phyloP scores from a whole-genome alignment of 2,888 invertebrate genomes.

The Luperina nickerlii region DNA sequence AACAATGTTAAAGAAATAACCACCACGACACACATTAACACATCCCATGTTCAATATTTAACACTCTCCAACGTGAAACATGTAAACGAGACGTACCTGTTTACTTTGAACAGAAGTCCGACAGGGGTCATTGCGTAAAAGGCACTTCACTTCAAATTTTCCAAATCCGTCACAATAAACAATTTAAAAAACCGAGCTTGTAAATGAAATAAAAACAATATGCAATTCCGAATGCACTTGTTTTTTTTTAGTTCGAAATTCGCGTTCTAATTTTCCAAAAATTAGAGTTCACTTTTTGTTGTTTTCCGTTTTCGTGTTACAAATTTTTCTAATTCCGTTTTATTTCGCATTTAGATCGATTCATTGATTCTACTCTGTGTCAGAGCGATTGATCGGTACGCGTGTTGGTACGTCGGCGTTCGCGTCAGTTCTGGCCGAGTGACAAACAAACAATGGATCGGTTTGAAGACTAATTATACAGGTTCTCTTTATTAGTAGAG shows the following conservation, averaged over 20 bases:
- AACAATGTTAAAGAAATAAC: conserved; percentile 68
- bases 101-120: conserved; percentile 91
- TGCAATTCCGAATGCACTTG: conserved; percentile 24
- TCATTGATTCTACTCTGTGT: conserved; percentile 66
- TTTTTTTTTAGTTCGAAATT: conserved; percentile 16
- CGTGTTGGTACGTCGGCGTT: conserved; percentile 81
- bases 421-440: conserved; percentile 82
- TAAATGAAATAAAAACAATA: conserved; percentile 5
- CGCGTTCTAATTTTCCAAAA: conserved; percentile 34
- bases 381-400: conserved; percentile 77
- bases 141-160: conserved; percentile 69
- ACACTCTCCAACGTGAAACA: conserved; percentile 67
- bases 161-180: conserved; percentile 56
- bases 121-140: conserved; percentile 89
- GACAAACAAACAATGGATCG: conserved; percentile 87
- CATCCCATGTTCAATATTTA: conserved; percentile 79
- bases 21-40: conserved; percentile 72
- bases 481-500: conserved; percentile 77
- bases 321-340: conserved; percentile 52
- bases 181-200: conserved; percentile 26
- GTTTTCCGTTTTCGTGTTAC: conserved; percentile 12
- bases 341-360: conserved; percentile 65
- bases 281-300: conserved; percentile 23
- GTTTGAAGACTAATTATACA: conserved; percentile 84
- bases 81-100: conserved; percentile 86